phyloP scores from a whole-genome alignment of 2,888 invertebrate genomes.

The Ptilodon capucinus region DNA sequence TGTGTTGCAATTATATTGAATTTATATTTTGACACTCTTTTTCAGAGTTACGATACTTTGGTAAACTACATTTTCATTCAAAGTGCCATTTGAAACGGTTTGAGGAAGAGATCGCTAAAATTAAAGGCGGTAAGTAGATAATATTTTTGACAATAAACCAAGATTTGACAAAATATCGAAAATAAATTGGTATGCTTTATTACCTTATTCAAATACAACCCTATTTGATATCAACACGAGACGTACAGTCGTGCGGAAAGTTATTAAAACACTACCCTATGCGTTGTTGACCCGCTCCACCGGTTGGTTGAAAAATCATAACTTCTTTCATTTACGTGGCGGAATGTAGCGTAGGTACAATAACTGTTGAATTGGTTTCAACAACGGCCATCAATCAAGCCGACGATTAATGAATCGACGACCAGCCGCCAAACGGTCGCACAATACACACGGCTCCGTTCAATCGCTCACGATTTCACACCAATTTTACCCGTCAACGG shows the following conservation, averaged over 20 bases:
- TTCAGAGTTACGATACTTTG: too few relatives aligned
- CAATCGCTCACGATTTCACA: slow-evolving; percentile 15
- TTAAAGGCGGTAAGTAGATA: too few relatives aligned
- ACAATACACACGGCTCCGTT: slow-evolving; percentile 18
- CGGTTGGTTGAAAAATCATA: slow-evolving; percentile 13
- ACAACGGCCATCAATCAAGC: slow-evolving; percentile 44
- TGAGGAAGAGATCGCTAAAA: too few relatives aligned
- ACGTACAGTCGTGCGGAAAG: background rate
- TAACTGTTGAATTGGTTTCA: slow-evolving; percentile 40
- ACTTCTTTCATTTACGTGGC: slow-evolving; percentile 31
- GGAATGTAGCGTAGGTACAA: slow-evolving; percentile 26
- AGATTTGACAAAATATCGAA: too few relatives aligned
- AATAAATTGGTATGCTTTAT: too few relatives aligned
- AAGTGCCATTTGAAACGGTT: too few relatives aligned
- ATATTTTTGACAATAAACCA: too few relatives aligned
- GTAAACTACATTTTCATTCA: too few relatives aligned
- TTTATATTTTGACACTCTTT: too few relatives aligned
- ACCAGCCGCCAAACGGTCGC: slow-evolving; percentile 21
- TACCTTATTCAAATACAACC: too few relatives aligned
- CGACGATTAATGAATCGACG: slow-evolving; percentile 36
- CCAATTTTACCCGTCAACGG: slow-evolving; percentile 24
- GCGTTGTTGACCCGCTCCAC: background rate
- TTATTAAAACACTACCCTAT: background rate
- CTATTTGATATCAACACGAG: too few relatives aligned
- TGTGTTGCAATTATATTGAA: too few relatives aligned